These are phyloP conservation scores for Protula sp. DNA, from an alignment of 2,888 invertebrate genomes.

Conservation along the genomic window DNA sequence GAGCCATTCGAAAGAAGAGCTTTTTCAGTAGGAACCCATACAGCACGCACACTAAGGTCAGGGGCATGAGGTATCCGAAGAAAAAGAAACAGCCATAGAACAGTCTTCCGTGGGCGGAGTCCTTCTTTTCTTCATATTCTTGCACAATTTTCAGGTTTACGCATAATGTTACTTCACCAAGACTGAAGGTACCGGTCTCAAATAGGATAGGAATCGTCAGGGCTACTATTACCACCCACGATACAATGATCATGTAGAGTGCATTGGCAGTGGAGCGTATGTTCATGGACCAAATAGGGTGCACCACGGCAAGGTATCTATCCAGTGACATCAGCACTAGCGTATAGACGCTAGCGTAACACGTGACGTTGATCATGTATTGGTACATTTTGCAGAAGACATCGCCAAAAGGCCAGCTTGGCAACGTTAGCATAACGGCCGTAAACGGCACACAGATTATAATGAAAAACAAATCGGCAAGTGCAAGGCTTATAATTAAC, in stretches of 20 bases:
- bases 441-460: constrained; percentile 92
- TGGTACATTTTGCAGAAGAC: constrained; percentile 86
- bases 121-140: background rate
- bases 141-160: constrained; percentile 22
- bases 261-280: constrained; percentile 67
- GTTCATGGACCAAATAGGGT: constrained; percentile 83
- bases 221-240: constrained; percentile 70
- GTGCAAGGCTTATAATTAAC: constrained; percentile 81
- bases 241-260: constrained; percentile 68
- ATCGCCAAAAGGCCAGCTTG: constrained; percentile 85
- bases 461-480: constrained; percentile 85
- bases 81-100: constrained; percentile 62
- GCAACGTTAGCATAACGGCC: constrained; percentile 79
- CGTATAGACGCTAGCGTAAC: constrained; percentile 89
- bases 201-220: constrained; percentile 47
- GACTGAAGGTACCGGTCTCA: constrained; percentile 49
- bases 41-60: constrained; percentile 77
- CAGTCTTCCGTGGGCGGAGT: constrained; percentile 7
- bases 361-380: constrained; percentile 85
- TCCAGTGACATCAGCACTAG: constrained; percentile 90
- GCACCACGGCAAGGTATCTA: constrained; percentile 84
- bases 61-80: constrained; percentile 81
- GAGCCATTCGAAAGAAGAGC: constrained; percentile 72
- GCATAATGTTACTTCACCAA: constrained; percentile 37
- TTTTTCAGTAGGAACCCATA: constrained; percentile 85